Evolutionary conservation across 2,113 vertebrate species (phyloP).

Genomic region (Myiozetetes cayanensis): DNA sequence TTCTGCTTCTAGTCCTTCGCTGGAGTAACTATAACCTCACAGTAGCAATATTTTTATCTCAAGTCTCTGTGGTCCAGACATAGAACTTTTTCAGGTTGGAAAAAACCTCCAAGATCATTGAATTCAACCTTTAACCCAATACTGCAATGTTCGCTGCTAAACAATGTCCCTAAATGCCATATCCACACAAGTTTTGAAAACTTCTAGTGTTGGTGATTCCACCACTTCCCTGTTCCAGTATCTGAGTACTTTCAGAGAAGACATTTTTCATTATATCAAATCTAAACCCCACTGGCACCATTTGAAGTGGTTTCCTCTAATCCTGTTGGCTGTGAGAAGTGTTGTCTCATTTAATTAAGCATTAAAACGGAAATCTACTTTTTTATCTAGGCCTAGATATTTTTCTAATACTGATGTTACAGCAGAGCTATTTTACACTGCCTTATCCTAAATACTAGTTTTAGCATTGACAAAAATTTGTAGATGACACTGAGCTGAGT

Average conservation of each 20-base stretch:
- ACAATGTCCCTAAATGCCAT: background rate
- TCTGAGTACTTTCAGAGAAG: background rate
- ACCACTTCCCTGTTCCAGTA: background rate
- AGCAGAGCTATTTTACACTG: background rate
- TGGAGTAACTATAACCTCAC: background rate
- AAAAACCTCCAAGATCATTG: accelerated
- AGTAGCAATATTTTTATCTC: background rate
- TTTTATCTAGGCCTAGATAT: background rate
- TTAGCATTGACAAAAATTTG: background rate
- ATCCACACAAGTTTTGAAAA: background rate
- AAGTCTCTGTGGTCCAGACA: background rate
- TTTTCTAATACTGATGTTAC: background rate
- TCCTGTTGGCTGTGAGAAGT: background rate
- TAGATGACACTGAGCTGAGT: background rate
- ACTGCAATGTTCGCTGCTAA: background rate
- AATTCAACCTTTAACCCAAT: background rate
- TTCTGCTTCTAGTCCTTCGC: background rate
- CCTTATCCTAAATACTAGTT: background rate
- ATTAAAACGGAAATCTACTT: too few species aligned
- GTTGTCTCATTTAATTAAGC: background rate
- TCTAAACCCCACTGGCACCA: background rate
- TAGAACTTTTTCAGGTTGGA: background rate
- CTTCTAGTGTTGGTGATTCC: background rate
- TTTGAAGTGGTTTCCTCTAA: background rate
- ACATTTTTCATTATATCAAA: background rate